Base-by-base conservation (phyloP, 2,797 vertebrate genomes). In the Miichthys miiuy region DNA sequence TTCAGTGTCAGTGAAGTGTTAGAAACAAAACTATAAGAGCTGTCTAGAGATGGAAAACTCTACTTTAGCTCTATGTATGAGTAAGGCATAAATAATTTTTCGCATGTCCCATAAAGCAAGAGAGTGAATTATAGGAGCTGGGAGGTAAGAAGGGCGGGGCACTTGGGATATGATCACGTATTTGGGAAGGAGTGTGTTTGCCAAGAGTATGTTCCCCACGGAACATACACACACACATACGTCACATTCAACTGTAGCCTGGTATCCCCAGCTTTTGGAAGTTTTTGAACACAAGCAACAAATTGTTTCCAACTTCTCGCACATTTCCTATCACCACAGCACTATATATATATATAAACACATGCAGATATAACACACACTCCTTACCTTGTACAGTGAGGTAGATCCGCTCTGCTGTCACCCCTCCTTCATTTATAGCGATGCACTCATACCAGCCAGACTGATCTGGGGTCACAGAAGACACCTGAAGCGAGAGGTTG, bases 371-470 rank as follows among this genome's bases (percentile, higher is more conserved):
- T 8, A 63, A 72, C 58, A 70, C 30, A 27, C 23, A 25, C 20
- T 64, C 46, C 90, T 91, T 69, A 99, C 98, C 98, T 96, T 99
- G 96, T 9, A 99, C 97, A 0, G 75, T 95, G 38, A 99, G 96
- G 90, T 96, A 96, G 57, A 98, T 90, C 0, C 94, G 86, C 0
- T 95, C 95, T 0, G 75, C 27, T 0, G 93, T 91, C 0, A 76
- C 90, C 1, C 98, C 98, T 1, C 97, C 98, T 89, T 97, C 96
- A 0, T 93, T 99, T 73, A 94, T 80, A 27, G 96, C 97, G 0
- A 92, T 25, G 81, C 98, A 99, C n/a, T 77, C 90, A 65, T 98
- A 99, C 91, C 94, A 93, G 57, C 98, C 98, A 0, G 94, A 90
- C 3, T 98, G 96, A 0, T 89, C 87, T 0, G 91, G 84, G 34